Evolutionary conservation across 2,113 vertebrate genomes (phyloP).

Genomic region (Galemys pyrenaicus): DNA sequence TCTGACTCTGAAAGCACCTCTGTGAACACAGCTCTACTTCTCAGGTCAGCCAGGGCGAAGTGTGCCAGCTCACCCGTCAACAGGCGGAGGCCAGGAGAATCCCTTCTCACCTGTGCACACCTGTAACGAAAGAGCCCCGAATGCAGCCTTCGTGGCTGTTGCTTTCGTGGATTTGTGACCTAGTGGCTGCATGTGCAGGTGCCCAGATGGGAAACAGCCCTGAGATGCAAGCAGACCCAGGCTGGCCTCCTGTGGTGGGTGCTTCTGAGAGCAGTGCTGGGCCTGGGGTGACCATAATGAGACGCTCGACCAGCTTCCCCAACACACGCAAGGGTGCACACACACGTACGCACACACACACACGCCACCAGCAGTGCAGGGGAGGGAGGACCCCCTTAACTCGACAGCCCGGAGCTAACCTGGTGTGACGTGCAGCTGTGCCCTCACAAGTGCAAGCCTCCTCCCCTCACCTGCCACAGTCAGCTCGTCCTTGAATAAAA

Average conservation of each 20-base stretch:
- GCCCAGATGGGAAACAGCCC: not conserved
- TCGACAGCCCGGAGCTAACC: no score
- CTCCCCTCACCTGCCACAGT: not conserved
- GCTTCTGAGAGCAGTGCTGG: not conserved
- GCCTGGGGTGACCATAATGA: not conserved
- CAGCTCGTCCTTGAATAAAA: slow-evolving; percentile 58
- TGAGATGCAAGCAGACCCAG: not conserved
- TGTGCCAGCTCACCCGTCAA: not conserved
- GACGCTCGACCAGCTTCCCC: not conserved
- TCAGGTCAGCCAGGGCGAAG: not conserved
- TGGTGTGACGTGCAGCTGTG: not conserved
- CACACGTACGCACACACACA: no score
- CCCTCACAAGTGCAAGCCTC: not conserved
- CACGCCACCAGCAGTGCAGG: not conserved
- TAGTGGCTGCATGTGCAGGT: not conserved
- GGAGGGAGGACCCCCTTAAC: not conserved
- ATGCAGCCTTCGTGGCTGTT: fast-evolving
- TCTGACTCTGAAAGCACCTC: not conserved
- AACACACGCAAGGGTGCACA: no score
- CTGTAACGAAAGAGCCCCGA: not conserved
- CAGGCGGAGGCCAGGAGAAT: not conserved
- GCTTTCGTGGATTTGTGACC: not conserved
- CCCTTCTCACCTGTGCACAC: not conserved
- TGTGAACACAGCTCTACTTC: not conserved
- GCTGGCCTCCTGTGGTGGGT: not conserved